Conservation (phyloP, 1,140 invertebrate genomes). For the Diabrotica undecimpunctata region DNA sequence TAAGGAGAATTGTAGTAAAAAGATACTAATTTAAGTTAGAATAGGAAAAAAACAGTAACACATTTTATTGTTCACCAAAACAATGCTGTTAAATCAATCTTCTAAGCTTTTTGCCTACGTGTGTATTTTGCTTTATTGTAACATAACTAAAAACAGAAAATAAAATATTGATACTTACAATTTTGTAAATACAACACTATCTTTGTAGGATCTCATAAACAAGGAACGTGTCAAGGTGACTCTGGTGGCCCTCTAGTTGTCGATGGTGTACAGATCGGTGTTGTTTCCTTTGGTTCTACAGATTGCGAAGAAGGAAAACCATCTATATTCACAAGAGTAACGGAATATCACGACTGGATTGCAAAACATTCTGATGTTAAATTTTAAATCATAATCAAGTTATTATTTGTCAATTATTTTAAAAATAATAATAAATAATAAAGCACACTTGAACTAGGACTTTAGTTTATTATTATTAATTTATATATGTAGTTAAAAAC, state of each 20-base stretch:
- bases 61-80: no score
- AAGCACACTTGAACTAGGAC: no score
- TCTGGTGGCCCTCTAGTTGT: conserved; percentile 77
- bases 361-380: conserved; percentile 37
- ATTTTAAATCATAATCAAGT: conserved; percentile 29
- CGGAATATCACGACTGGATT: conserved; percentile 62
- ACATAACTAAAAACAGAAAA: background rate
- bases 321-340: conserved; percentile 75
- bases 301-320: conserved; percentile 70
- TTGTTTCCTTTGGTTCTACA: conserved; percentile 71
- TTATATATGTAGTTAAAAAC: no score
- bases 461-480: no score
- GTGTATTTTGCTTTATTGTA: background rate
- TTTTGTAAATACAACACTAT: no score
- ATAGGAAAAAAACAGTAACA: no score
- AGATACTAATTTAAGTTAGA: background rate
- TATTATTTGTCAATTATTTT: no score
- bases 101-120: background rate
- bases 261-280: conserved; percentile 57
- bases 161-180: background rate
- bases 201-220: conserved; percentile 12
- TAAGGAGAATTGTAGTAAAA: background rate
- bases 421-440: no score
- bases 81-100: no score
- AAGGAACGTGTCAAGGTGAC: conserved; percentile 79